Percentiles rank a stretch among this genome's conserved stretches.
Conservation (phyloP, 2,113 vertebrate species). For the Hippocampus abdominalis region DNA sequence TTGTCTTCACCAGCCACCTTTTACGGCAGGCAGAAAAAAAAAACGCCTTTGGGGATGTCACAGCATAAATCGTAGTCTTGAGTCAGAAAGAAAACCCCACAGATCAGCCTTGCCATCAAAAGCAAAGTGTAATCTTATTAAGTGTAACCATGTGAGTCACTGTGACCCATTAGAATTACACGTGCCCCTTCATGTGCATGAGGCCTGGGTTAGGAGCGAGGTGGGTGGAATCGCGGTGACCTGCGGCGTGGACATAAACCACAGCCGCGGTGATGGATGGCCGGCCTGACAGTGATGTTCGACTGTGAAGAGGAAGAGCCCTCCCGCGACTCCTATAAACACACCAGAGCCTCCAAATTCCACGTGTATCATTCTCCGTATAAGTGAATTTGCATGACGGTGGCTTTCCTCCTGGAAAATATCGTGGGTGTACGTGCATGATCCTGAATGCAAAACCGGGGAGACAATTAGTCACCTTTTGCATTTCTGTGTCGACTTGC, state of each 20-base stretch:
- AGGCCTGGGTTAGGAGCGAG: constrained; percentile 20
- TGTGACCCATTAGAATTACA: constrained; percentile 27
- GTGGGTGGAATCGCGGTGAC: constrained; percentile 25
- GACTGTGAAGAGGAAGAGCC: constrained; percentile 36
- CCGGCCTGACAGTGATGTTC: constrained; percentile 38
- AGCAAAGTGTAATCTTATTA: constrained; percentile 20
- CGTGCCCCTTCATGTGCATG: constrained; percentile 38
- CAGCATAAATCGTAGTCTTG: background rate
- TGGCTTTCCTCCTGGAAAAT: constrained; percentile 7
- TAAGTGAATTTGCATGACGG: constrained; percentile 14
- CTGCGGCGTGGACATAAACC: constrained; percentile 53
- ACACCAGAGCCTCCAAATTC: constrained; percentile 33
- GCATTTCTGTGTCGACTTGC: constrained; percentile 10
- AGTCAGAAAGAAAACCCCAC: constrained; percentile 15
- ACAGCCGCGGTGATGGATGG: constrained; percentile 48
- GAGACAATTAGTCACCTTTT: constrained; percentile 25
- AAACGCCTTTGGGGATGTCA: background rate
- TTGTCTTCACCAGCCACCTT: background rate
- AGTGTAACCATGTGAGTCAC: constrained; percentile 19
- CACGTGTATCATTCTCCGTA: constrained; percentile 24
- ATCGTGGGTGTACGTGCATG: constrained; percentile 19
- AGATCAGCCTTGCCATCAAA: constrained; percentile 6
- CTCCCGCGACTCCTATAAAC: constrained; percentile 35
- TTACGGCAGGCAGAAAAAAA: background rate
- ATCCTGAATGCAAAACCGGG: constrained; percentile 14